phyloP scores from a whole-genome alignment of 2,888 invertebrate genomes.

The Horisme vitalbata region DNA sequence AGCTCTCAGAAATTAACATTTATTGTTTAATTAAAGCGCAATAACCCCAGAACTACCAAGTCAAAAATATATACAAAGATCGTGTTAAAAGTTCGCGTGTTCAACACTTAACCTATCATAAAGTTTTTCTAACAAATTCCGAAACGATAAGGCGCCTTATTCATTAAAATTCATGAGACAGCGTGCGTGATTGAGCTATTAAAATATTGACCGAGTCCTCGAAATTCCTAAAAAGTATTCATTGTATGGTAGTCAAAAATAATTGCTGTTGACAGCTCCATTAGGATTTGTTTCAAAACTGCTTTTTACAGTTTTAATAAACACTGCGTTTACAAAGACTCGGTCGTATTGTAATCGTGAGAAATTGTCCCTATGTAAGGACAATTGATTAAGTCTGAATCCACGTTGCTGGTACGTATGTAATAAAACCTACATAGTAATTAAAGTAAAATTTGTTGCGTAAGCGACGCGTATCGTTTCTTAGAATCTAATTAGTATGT shows the following conservation, averaged over 20 bases:
- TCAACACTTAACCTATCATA: constrained; percentile 19
- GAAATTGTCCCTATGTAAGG: constrained; percentile 39
- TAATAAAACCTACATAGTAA: constrained; percentile 31
- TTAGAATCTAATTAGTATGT: constrained; percentile 18
- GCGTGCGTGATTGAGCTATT: constrained; percentile 21
- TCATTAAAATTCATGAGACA: constrained; percentile 31
- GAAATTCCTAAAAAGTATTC: constrained; percentile 36
- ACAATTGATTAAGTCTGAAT: constrained; percentile 34
- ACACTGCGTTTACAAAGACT: constrained; percentile 7
- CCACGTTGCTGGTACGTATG: constrained; percentile 29
- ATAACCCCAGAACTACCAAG: constrained; percentile 12
- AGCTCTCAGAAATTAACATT: too few species aligned
- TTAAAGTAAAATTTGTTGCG: constrained; percentile 30
- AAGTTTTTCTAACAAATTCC: constrained; percentile 26
- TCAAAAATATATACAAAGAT: constrained; percentile 16
- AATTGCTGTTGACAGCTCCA: constrained; percentile 51
- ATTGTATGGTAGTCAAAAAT: constrained; percentile 38
- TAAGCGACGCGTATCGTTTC: constrained; percentile 25
- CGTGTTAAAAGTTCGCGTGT: constrained; percentile 24
- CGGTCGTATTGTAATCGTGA: constrained; percentile 47
- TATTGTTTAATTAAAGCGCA: constrained; percentile 2
- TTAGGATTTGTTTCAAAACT: constrained; percentile 31
- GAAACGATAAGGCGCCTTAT: constrained; percentile 20
- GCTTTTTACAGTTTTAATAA: constrained; percentile 10
- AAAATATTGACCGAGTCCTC: constrained; percentile 28